A percentile compares a stretch with the other conserved stretches of the same genome.
Evolutionary conservation across 2,797 vertebrate genomes (phyloP).

Genomic region (Phalanger gymnotis): DNA sequence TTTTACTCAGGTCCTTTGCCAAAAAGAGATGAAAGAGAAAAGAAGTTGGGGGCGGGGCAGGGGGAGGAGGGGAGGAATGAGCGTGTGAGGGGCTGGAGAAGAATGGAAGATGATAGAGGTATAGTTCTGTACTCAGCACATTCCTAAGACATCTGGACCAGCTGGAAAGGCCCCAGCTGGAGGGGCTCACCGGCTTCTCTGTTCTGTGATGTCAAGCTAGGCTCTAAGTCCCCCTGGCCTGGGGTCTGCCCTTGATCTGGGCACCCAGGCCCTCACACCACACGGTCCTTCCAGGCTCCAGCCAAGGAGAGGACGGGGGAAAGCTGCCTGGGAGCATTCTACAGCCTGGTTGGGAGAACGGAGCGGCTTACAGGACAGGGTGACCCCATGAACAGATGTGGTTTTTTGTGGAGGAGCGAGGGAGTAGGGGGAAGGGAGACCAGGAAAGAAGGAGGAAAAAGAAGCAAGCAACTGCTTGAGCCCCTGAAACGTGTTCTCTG

Average conservation of each 20-base stretch:
- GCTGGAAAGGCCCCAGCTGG: constrained; percentile 86
- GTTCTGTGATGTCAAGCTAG: constrained; percentile 83
- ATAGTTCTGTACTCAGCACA: constrained; percentile 82
- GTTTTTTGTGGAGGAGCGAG: neutral
- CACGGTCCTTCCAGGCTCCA: neutral
- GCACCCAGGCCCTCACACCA: neutral
- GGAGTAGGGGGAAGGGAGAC: neutral
- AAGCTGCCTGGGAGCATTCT: neutral
- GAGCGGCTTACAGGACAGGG: neutral
- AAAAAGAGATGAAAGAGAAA: constrained; percentile 44
- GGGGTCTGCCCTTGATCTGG: constrained; percentile 28
- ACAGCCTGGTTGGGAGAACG: neutral
- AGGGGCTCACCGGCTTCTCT: constrained; percentile 76
- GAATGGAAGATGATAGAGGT: constrained; percentile 66
- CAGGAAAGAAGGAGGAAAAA: neutral
- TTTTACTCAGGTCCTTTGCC: neutral
- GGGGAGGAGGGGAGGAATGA: constrained; percentile 33
- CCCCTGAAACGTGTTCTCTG: neutral
- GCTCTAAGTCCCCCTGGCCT: constrained; percentile 37
- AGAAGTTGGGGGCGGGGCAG: constrained; percentile 64
- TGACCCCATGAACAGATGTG: neutral
- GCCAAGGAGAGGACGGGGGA: neutral
- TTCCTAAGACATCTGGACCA: constrained; percentile 85
- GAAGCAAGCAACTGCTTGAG: neutral
- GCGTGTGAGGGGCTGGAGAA: constrained; percentile 65